Conservation (phyloP, 2,797 vertebrate genomes). For the Stomatorhinus walkeri region DNA sequence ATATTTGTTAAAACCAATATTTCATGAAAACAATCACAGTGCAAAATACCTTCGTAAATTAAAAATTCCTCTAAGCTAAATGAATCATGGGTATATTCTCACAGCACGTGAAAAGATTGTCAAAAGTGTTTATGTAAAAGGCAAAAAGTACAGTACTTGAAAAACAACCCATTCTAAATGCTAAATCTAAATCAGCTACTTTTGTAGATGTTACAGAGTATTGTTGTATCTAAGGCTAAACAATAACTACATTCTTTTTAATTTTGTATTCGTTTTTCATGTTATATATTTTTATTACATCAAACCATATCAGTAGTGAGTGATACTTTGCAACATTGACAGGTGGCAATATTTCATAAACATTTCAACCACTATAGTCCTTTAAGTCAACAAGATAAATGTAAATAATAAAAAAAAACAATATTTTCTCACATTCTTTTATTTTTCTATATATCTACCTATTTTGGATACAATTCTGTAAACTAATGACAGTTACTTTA, state of each 20-base stretch:
- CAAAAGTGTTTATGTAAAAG: conserved; percentile 68
- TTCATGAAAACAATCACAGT: conserved; percentile 21
- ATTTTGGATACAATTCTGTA: conserved; percentile 40
- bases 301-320: conserved; percentile 73
- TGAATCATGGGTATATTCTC: conserved; percentile 46
- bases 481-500: conserved; percentile 47
- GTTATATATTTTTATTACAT: conserved; percentile 57
- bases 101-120: conserved; percentile 75
- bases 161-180: conserved; percentile 60
- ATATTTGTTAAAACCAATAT: conserved; percentile 20
- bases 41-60: conserved; percentile 21
- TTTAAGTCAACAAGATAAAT: conserved; percentile 54
- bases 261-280: conserved; percentile 42
- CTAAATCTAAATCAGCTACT: conserved; percentile 68
- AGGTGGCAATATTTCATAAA: conserved; percentile 72
- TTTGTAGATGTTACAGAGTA: conserved; percentile 67
- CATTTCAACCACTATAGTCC: conserved; percentile 54
- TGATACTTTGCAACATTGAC: conserved; percentile 73
- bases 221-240: conserved; percentile 72
- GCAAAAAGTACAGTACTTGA: conserved; percentile 71
- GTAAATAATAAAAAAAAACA: conserved; percentile 30
- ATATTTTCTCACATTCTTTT: conserved; percentile 32
- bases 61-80: conserved; percentile 32
- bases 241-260: conserved; percentile 56
- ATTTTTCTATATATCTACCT: conserved; percentile 34